Base-by-base conservation (phyloP, 2,113 vertebrate genomes). In the Tringa solitaria region DNA sequence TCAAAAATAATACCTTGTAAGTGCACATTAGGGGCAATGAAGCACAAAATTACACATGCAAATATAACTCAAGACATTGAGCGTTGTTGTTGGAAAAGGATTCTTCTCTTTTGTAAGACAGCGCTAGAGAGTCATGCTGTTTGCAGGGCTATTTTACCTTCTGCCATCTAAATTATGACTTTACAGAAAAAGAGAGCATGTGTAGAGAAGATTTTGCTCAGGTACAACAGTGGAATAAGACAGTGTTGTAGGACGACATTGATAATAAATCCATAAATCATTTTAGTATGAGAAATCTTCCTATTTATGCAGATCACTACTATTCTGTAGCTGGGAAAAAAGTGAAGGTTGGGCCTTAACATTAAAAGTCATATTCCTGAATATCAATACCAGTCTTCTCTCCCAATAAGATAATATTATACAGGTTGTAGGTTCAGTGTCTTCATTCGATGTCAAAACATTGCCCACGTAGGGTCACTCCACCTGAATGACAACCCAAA, bases 1-100 rank as follows among this genome's bases (percentile, higher is more conserved):
- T 97, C 84, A 83, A 77, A 93, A 96, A 96, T 95, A 89, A 72
- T 73, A 87, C 59, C 74, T 94, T 95, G 88, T 92, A 97, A 97
- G 90, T 89, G 85, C 96, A 97, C 86, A 92, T 96, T 96, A 87
- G 84, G 69, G 92, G 76, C 46, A 96, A 98, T 95, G 98, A 96
- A 95, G 92, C 97, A 88, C 91, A 98, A 97, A 98, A 97, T 97
- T 97, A 95, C 95, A 96, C 91, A 96, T 85, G 92, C 94, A 96
- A 94, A 97, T 92, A 51, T 69, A 96, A 78, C 28, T 70, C 41
- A 65, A 74, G 70, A 91, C 59, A 88, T 46, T 46, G 37, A 92
- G 30, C 27, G 72, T 81, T 75, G 35, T 51, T 91, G 35, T 32
- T 69, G 39, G 54, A 56, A 90, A 91, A 86, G 6, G 13, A 92